Base-by-base conservation (phyloP, 2,113 vertebrate species). In the Stictonetta naevosa region DNA sequence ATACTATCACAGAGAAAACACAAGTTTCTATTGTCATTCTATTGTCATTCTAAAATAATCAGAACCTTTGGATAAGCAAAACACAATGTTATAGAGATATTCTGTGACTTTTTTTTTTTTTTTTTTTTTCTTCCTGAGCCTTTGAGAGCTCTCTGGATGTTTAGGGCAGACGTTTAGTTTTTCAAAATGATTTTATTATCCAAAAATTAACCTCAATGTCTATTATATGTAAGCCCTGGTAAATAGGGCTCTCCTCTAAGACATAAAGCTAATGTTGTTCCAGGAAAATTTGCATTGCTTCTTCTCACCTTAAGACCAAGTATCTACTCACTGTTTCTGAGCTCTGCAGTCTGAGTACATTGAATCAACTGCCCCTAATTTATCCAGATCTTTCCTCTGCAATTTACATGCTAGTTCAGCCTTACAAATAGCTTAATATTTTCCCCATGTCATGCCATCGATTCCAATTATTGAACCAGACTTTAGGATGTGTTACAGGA, bases 221-320 rank as follows among this genome's bases (percentile, higher is more conserved):
- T 75, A 34, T 26, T 83, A 15, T 46, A 79, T 1, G 0, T 69
- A 74, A 83, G 8, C 7, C 15, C 21, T 52, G 8, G 6, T 59
- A 38, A 86, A 88, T 64, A 21, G 8, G 28, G 29, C 53, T 81
- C 33, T 71, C n/a, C 36, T 73, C 33, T 59, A 73, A 78, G 33
- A 46, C 55, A 55, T 59, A 64, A 74, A 78, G n/a, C 31, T 69
- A 40, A 25, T 78, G 5, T 28, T 34, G 36, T 42, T 28, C 58
- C 48, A 31, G 13, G 5, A 8, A 78, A 59, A 33, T 38, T 50
- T 59, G 59, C 48, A 38, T 44, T 78, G 73, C 8, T 60, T 38
- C 25, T 28, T 75, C 63, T 67, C 3, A 0, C n/a, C 2, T 0
- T n/a, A 79, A 71, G 62, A 79, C 4, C 28, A 15, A 6, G 7